These are phyloP conservation scores for Sphecodes monilicornis DNA, from an alignment of 2,888 invertebrate species.

Conservation along the genomic window DNA sequence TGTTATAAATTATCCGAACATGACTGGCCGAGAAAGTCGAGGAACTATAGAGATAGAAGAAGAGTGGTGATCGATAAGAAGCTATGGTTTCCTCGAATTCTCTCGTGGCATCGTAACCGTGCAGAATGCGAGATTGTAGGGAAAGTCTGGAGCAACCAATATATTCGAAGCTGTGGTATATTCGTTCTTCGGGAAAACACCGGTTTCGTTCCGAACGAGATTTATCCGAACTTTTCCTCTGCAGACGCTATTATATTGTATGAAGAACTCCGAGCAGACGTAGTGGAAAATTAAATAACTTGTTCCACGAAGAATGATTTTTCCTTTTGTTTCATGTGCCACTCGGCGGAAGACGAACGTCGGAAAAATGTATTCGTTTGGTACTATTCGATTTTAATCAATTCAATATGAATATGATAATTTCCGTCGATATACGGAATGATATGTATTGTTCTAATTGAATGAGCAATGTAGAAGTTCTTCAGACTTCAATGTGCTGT, in stretches of 20 bases:
- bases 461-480: not conserved
- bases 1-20: constrained; percentile 54
- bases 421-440: not conserved
- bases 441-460: not conserved
- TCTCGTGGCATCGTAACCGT: constrained; percentile 50
- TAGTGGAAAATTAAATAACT: constrained; percentile 34
- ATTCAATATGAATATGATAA: not conserved
- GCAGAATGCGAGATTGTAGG: constrained; percentile 56
- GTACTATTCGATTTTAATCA: not conserved
- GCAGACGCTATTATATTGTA: constrained; percentile 27
- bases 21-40: constrained; percentile 44
- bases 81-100: constrained; percentile 60
- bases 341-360: not conserved
- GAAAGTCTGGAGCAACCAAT: constrained; percentile 44
- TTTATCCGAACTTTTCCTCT: constrained; percentile 51
- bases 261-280: constrained; percentile 7
- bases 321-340: not conserved
- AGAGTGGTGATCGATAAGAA: constrained; percentile 64
- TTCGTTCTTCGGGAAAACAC: constrained; percentile 47
- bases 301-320: not conserved
- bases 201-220: constrained; percentile 29
- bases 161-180: constrained; percentile 43
- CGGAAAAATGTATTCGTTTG: not conserved
- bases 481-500: not conserved
- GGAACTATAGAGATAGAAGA: constrained; percentile 46